A percentile compares a stretch with the other conserved stretches of the same genome.
phyloP scores from a whole-genome alignment of 2,888 invertebrate species.

The Brachynemurus nebulosus region DNA sequence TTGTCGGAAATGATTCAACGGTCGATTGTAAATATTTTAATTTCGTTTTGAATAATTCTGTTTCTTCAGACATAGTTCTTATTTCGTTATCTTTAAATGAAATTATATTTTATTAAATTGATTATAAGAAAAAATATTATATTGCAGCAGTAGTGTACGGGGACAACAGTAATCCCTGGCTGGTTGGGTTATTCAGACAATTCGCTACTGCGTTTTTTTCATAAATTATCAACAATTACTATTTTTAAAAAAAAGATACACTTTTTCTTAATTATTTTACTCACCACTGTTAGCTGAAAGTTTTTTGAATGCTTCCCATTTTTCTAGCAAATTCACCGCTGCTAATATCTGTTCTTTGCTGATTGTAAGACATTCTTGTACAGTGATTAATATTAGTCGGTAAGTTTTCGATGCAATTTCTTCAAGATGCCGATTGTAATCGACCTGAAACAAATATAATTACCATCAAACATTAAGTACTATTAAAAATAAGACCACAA shows the following conservation, averaged over 20 bases:
- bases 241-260: not conserved
- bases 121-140: no score
- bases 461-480: no score
- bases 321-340: slow-evolving; percentile 23
- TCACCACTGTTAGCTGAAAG: slow-evolving; percentile 15
- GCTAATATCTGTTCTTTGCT: slow-evolving; percentile 17
- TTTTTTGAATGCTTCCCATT: slow-evolving; percentile 26
- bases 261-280: not conserved
- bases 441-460: slow-evolving; percentile 37
- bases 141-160: no score
- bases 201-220: no score
- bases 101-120: not conserved
- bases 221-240: no score
- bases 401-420: slow-evolving; percentile 46
- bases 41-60: slow-evolving; percentile 31
- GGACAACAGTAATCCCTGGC: no score
- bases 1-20: slow-evolving; percentile 22
- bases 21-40: slow-evolving; percentile 27
- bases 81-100: slow-evolving; percentile 13
- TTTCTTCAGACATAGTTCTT: slow-evolving; percentile 31
- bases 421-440: slow-evolving; percentile 60
- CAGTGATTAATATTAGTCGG: slow-evolving; percentile 35
- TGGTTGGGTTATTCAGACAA: no score
- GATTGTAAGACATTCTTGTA: slow-evolving; percentile 33
- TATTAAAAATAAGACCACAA: slow-evolving; percentile 6